Evolutionary conservation across 2,113 vertebrate species (phyloP).

Genomic region (Mus pahari): DNA sequence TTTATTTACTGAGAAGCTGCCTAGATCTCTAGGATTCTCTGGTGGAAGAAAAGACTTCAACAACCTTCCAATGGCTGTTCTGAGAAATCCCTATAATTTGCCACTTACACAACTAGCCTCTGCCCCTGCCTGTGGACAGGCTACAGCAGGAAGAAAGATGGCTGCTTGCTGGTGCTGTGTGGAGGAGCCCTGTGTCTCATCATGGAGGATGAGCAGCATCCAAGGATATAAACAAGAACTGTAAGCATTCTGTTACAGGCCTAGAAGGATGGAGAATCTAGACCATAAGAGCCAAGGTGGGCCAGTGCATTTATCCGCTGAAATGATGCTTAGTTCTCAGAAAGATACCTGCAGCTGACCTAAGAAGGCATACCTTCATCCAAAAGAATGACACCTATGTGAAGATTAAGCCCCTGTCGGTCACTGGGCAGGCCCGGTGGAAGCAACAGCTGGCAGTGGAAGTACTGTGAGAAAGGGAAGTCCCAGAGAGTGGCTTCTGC

Average conservation of each 20-base stretch:
- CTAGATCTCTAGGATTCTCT: neutral
- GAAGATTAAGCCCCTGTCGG: neutral
- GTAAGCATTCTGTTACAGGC: neutral
- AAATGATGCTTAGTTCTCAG: neutral
- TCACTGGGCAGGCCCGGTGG: neutral
- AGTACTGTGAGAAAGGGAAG: neutral
- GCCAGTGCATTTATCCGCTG: too few relatives aligned
- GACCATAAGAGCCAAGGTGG: neutral
- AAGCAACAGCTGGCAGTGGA: neutral
- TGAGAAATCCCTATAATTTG: neutral
- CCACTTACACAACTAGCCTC: neutral
- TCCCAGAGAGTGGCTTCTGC: too few relatives aligned
- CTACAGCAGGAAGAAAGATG: neutral
- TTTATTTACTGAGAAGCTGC: constrained; percentile 54
- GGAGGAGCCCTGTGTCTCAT: neutral
- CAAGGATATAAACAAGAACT: neutral
- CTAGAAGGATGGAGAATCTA: neutral
- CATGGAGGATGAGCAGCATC: neutral
- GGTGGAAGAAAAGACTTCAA: neutral
- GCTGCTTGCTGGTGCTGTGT: neutral
- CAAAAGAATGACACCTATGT: neutral
- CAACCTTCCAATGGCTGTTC: neutral
- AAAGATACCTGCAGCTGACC: neutral
- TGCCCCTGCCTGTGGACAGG: neutral
- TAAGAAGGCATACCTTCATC: neutral